Evolutionary conservation across 92 coral and sea anemone species (phyloP).

Genomic region (Palythoa grandis): DNA sequence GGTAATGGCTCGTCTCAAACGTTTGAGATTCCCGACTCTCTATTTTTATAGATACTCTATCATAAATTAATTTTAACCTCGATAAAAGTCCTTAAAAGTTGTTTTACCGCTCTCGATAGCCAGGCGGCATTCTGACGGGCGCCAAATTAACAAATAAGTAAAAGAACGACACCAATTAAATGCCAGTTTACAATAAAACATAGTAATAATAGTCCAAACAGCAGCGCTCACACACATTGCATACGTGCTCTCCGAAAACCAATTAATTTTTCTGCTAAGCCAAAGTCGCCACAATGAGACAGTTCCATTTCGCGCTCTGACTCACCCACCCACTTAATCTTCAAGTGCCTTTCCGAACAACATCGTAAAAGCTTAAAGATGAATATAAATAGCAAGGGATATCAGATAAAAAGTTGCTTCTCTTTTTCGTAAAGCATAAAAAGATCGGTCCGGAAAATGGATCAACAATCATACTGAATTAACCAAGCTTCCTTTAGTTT

Average conservation of each 20-base stretch:
- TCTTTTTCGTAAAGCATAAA: background rate
- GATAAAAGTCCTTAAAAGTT: background rate
- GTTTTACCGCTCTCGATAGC: background rate
- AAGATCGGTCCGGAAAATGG: background rate
- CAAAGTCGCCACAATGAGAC: slow-evolving; percentile 14
- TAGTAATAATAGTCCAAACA: background rate
- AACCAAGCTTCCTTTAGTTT: background rate
- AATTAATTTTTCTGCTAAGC: slow-evolving; percentile 46
- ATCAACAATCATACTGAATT: slow-evolving; percentile 5
- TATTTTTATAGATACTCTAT: background rate
- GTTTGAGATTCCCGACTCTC: background rate
- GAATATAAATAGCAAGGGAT: background rate
- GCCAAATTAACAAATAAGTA: background rate
- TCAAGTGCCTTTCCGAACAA: background rate
- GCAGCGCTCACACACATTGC: background rate
- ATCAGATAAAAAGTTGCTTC: background rate
- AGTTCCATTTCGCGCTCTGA: slow-evolving; percentile 16
- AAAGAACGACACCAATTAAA: background rate
- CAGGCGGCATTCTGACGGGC: slow-evolving; percentile 27
- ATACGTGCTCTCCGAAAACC: slow-evolving; percentile 12
- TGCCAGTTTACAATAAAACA: background rate
- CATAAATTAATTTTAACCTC: background rate
- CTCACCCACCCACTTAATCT: slow-evolving; percentile 14
- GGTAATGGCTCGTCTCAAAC: background rate
- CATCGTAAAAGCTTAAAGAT: background rate